Evolutionary conservation across 1,140 invertebrate species (phyloP).

Genomic region (Nebria ingens): DNA sequence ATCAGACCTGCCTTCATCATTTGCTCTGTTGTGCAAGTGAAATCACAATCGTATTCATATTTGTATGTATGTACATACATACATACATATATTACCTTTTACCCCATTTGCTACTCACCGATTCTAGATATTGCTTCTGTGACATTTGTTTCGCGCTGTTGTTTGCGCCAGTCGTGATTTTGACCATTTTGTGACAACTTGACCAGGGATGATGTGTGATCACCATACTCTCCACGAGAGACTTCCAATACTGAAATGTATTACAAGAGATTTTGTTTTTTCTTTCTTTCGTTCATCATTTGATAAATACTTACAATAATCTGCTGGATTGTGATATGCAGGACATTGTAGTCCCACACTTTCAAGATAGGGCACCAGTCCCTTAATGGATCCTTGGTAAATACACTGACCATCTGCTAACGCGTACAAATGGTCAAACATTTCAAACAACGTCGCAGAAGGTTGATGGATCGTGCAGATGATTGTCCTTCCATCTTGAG

Average conservation of each 20-base stretch:
- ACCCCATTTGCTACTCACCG: slow-evolving; percentile 20
- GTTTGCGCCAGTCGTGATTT: slow-evolving; percentile 44
- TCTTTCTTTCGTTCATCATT: too few species aligned
- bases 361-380: slow-evolving; percentile 66
- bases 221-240: slow-evolving; percentile 67
- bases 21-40: too few species aligned
- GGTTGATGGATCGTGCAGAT: slow-evolving; percentile 87
- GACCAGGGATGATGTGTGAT: slow-evolving; percentile 45
- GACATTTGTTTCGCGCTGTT: slow-evolving; percentile 22
- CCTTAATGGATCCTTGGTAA: slow-evolving; percentile 63
- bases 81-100: too few species aligned
- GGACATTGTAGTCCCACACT: slow-evolving; percentile 66
- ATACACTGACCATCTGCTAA: slow-evolving; percentile 72
- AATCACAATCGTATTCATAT: too few species aligned
- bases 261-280: too few species aligned
- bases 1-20: slow-evolving; percentile 33
- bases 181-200: slow-evolving; percentile 59
- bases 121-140: slow-evolving; percentile 28
- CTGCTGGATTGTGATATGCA: slow-evolving; percentile 80
- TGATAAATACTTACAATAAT: slow-evolving; percentile 62
- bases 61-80: too few species aligned
- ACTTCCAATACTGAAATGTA: slow-evolving; percentile 78
- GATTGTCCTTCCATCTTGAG: slow-evolving; percentile 56
- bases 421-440: slow-evolving; percentile 84
- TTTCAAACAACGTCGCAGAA: slow-evolving; percentile 72